These are phyloP conservation scores for Stylophora pistillata DNA, from an alignment of 64 coral and sea anemone species.

Conservation along the genomic window DNA sequence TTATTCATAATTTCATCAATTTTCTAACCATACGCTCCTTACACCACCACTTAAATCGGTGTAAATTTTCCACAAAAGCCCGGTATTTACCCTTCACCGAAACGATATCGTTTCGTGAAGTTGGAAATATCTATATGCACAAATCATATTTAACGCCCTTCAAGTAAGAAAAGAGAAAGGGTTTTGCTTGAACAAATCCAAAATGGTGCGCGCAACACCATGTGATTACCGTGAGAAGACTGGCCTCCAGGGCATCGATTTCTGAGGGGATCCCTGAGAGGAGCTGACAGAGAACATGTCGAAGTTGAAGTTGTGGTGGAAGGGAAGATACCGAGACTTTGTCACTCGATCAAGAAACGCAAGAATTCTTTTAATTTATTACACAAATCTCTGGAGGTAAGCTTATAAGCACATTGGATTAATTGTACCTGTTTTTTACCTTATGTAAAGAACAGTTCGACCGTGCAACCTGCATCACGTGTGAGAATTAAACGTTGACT, in stretches of 20 bases:
- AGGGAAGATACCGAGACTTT: background rate
- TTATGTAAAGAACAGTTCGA: no score
- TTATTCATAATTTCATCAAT: slow-evolving; percentile 1
- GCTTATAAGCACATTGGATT: background rate
- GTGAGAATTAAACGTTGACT: no score
- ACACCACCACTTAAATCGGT: background rate
- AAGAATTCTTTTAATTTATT: background rate
- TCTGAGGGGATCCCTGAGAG: background rate
- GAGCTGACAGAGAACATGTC: background rate
- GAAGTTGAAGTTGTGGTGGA: background rate
- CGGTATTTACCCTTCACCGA: background rate
- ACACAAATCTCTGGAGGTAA: slow-evolving; percentile 45
- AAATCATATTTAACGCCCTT: no score
- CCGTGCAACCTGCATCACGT: no score
- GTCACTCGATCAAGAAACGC: slow-evolving; percentile 12
- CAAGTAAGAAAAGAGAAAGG: background rate
- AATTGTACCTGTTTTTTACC: no score
- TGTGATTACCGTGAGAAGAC: background rate
- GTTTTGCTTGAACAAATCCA: background rate
- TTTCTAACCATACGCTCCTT: background rate
- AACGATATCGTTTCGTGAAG: background rate
- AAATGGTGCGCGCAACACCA: background rate
- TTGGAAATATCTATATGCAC: background rate
- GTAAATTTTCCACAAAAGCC: background rate
- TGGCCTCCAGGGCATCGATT: background rate